Evolutionary conservation across 92 coral and sea anemone genomes (phyloP), one percentile per base, ranked within the genome.

Genomic region (Epizoanthus stellaris): DNA sequence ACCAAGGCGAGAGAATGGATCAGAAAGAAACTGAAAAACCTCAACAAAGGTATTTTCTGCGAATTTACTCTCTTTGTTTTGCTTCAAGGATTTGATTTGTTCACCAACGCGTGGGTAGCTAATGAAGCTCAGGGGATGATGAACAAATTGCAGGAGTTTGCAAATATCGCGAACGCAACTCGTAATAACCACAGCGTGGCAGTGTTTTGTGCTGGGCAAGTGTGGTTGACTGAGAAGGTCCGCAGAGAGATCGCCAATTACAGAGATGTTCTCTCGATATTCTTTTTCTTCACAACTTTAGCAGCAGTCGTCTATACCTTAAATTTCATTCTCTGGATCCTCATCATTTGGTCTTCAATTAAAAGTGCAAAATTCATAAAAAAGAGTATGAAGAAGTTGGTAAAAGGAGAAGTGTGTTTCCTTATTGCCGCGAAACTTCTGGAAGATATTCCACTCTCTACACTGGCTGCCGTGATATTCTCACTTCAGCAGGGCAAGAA

Each of bases 381-480:
- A 19, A 89, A 94, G 23, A 90, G 93, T 1, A 89, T 93, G 86
- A 86, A 68, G 6, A 80, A 85, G 8, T 83, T 96, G 42, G 88
- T 96, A 17, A 87, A 63, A 45, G 95, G 94, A 87, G 94, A 96
- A 72, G 89, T 93, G 49, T 82, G 63, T 25, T 96, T 96, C 82
- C 87, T 95, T 3, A 68, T 92, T 25, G 95, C 95, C 2, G 98
- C 92, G 34, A 94, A 95, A 75, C 70, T 96, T 16, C 64, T 96
- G 74, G 88, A 96, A 68, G 98, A 96, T 64, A 92, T 96, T n/a
- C 98, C 98, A 40, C 87, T 96, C 34, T 94, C 98, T 36, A 81
- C 98, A 4, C 84, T 96, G 15, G 92, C 98, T 1, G 98, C 98
- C 67, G 93, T 94, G 87, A 89, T 96, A 7, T 96, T 89, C 65